Evolutionary conservation across 2,797 vertebrate species (phyloP).

Genomic region (Lagorchestes hirsutus): DNA sequence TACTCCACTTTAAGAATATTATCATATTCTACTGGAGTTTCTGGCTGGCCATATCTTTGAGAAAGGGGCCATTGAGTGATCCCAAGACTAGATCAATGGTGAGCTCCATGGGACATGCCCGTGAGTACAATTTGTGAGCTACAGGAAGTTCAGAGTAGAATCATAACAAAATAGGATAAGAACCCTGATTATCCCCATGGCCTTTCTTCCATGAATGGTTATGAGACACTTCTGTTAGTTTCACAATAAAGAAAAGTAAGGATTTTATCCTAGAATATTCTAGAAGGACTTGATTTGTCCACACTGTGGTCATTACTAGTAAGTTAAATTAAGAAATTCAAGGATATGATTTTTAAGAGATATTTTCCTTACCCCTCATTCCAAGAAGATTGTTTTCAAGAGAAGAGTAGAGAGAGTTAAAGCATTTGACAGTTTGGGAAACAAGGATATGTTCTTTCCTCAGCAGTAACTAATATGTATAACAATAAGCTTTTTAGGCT

Average conservation of each 20-base stretch:
- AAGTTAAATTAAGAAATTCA: not conserved
- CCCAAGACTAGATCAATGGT: no score
- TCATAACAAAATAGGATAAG: not conserved
- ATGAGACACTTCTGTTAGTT: not conserved
- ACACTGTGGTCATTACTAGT: not conserved
- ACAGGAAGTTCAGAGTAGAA: not conserved
- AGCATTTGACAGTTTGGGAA: not conserved
- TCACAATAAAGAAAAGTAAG: not conserved
- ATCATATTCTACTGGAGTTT: not conserved
- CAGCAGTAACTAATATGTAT: not conserved
- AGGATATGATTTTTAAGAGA: not conserved
- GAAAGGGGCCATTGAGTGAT: not conserved
- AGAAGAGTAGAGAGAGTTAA: not conserved
- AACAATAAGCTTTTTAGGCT: not conserved
- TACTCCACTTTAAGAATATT: not conserved
- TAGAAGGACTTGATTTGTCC: not conserved
- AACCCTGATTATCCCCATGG: not conserved
- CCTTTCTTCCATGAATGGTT: not conserved
- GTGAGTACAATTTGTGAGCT: not conserved
- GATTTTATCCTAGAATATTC: not conserved
- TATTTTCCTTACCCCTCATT: not conserved
- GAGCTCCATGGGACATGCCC: not conserved
- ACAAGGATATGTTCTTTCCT: not conserved
- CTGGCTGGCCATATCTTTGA: not conserved
- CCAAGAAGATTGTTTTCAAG: not conserved